Evolutionary conservation across 2,113 vertebrate species (phyloP), one percentile per base, ranked within the genome.

Genomic region (Mystacornis crossleyi): DNA sequence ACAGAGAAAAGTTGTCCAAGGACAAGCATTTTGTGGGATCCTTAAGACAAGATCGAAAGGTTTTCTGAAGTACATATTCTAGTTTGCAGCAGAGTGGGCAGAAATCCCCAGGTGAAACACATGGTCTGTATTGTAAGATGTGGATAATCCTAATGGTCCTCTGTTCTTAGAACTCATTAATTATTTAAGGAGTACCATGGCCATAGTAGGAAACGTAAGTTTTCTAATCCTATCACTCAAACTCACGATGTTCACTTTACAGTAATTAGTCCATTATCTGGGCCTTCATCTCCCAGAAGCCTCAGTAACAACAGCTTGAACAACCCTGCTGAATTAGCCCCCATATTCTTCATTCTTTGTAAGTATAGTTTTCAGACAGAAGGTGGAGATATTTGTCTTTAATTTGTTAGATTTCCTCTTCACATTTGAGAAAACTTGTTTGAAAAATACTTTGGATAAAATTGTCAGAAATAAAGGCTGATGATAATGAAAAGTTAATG

Each of bases 211-310:
- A 92, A 85, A 94, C n/a, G 5, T 40, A 86, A 70, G 3, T 93
- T 94, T 95, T 73, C 61, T 80, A 91, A 95, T 77, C 45, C 33
- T 69, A 65, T 43, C 45, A 50, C 34, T 95, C 81, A 60, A 75
- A 75, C 66, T 75, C 0, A 0, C 16, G 70, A 69, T 81, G 71
- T 45, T 92, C 60, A n/a, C 87, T 94, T 78, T 62, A 90, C 92
- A 88, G 79, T 85, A 95, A 80, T 95, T 95, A 96, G 66, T 70
- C 90, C 67, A 83, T 93, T 93, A 95, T 62, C 71, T 70, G 58
- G 54, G 45, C 60, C 67, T 95, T 86, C 64, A 86, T 64, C 79
- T 77, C 71, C 77, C 81, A 83, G 64, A 55, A 93, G 64, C 16
- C 55, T 75, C 81, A 70, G 42, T 50, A 81, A 91, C 48, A 89